These are phyloP conservation scores for Coregonus sp. DNA, from an alignment of 2,797 vertebrate genomes.

Conservation along the genomic window DNA sequence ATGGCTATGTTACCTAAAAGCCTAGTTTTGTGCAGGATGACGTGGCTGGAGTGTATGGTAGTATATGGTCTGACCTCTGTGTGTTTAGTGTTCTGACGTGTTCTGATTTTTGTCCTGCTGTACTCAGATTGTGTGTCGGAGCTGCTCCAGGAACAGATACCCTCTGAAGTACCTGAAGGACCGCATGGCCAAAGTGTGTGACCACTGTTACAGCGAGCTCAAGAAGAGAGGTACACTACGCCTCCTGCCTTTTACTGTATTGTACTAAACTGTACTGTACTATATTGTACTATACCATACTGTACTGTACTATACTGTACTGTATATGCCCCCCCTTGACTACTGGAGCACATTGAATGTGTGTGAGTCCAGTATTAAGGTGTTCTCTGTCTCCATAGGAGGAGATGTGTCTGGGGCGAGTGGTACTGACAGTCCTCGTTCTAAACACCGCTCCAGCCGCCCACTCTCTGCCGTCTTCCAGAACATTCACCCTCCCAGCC, in stretches of 20 bases:
- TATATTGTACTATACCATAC: background rate
- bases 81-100: background rate
- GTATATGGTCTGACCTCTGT: background rate
- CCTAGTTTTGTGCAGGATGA: background rate
- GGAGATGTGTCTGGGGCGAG: slow-evolving; percentile 60
- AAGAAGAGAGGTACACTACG: slow-evolving; percentile 81
- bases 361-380: background rate
- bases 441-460: slow-evolving; percentile 80
- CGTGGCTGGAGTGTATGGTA: background rate
- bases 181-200: slow-evolving; percentile 92
- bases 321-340: background rate
- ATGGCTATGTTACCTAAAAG: background rate
- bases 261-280: background rate
- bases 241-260: background rate
- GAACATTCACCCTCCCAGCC: slow-evolving; percentile 88
- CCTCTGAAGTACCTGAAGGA: slow-evolving; percentile 96
- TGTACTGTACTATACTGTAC: too few relatives aligned
- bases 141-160: slow-evolving; percentile 92
- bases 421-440: slow-evolving; percentile 77
- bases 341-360: background rate
- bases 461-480: slow-evolving; percentile 91
- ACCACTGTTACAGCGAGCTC: slow-evolving; percentile 88
- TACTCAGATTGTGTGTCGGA: slow-evolving; percentile 90
- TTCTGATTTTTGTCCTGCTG: slow-evolving; percentile 14
- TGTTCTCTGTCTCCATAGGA: slow-evolving; percentile 65